Conservation (phyloP, 2,888 invertebrate genomes). For the Drosophila infuscata region DNA sequence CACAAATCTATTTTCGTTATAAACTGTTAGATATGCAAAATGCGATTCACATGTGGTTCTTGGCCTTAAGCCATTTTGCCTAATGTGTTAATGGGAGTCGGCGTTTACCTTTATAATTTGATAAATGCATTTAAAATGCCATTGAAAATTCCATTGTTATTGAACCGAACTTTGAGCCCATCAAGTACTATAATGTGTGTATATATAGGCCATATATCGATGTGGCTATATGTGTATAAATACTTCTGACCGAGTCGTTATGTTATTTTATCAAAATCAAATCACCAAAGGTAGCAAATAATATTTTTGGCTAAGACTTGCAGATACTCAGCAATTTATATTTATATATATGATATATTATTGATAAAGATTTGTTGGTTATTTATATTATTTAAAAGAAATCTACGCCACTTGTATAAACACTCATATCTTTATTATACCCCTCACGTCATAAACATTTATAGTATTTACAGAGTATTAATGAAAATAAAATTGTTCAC, state of each 20-base stretch:
- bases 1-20: conserved; percentile 47
- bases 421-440: background rate
- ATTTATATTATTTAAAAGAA: background rate
- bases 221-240: conserved; percentile 10
- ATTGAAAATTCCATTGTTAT: conserved; percentile 17
- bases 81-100: conserved; percentile 48
- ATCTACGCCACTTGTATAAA: background rate
- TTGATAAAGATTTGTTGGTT: background rate
- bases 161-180: conserved; percentile 53
- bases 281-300: background rate
- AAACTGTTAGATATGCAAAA: conserved; percentile 39
- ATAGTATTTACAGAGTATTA: background rate
- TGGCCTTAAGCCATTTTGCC: conserved; percentile 45
- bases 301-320: background rate
- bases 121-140: conserved; percentile 38
- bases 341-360: background rate
- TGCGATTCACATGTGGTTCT: conserved; percentile 15
- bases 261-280: conserved; percentile 48
- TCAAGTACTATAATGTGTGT: conserved; percentile 38
- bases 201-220: conserved; percentile 21
- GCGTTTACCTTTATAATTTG: conserved; percentile 33
- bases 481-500: background rate
- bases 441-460: background rate
- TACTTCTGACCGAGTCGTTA: conserved; percentile 39
- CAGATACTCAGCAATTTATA: background rate